phyloP scores from a whole-genome alignment of 2,113 vertebrate species.

The Podocnemis expansa region DNA sequence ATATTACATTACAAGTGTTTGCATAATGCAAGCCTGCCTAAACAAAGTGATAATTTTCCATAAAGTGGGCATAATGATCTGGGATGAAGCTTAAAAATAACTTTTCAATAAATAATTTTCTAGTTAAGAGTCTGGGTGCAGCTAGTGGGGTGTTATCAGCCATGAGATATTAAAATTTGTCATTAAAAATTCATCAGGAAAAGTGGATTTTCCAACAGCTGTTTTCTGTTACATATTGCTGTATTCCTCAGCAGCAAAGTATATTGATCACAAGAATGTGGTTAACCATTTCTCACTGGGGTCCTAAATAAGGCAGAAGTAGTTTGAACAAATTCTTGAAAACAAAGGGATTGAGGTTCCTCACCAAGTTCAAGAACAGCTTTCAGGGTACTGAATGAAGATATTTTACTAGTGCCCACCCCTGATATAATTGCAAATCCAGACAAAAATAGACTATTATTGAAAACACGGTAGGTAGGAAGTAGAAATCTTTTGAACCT shows the following conservation, averaged over 20 bases:
- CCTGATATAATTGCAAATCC: background rate
- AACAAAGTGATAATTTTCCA: background rate
- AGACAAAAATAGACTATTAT: slow-evolving; percentile 36
- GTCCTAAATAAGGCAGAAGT: background rate
- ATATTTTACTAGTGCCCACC: background rate
- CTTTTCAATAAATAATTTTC: slow-evolving; percentile 42
- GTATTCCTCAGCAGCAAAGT: slow-evolving; percentile 64
- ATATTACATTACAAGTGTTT: background rate
- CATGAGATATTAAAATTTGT: slow-evolving; percentile 51
- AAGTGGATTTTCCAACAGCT: slow-evolving; percentile 28
- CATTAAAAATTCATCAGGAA: slow-evolving; percentile 32
- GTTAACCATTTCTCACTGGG: slow-evolving; percentile 35
- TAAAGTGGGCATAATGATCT: slow-evolving; percentile 23
- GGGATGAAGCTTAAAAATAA: slow-evolving; percentile 40
- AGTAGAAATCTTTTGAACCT: slow-evolving; percentile 34
- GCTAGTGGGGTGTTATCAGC: slow-evolving; percentile 39
- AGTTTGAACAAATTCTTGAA: background rate
- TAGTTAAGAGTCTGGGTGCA: slow-evolving; percentile 28
- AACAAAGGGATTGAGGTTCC: background rate
- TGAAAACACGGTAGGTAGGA: background rate
- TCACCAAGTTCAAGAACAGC: background rate
- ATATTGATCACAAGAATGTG: slow-evolving; percentile 38
- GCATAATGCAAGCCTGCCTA: background rate
- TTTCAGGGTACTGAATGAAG: background rate
- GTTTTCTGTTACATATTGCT: slow-evolving; percentile 46